Conservation (phyloP, 2,113 vertebrate species). For the Zeus faber region DNA sequence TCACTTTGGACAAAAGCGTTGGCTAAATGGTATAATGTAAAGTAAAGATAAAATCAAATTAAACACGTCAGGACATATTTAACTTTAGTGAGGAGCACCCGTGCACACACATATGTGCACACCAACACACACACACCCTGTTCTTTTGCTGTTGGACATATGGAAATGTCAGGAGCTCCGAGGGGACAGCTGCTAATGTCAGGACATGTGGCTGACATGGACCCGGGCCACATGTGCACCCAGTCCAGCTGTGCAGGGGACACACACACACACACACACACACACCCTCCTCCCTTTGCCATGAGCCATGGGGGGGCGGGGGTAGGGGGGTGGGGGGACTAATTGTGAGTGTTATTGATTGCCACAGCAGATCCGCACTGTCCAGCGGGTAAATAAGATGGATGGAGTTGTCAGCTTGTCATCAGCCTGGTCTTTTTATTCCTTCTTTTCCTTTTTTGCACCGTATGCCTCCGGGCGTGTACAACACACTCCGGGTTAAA, state of each 20-base stretch:
- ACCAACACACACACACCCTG: constrained; percentile 12
- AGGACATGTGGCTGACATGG: constrained; percentile 63
- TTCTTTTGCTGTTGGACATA: constrained; percentile 46
- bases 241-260: constrained; percentile 61
- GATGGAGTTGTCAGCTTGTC: constrained; percentile 76
- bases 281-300: neutral
- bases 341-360: constrained; percentile 79
- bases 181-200: constrained; percentile 61
- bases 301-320: too few relatives aligned
- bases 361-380: constrained; percentile 55
- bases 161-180: constrained; percentile 63
- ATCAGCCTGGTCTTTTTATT: constrained; percentile 62
- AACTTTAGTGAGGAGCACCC: too few relatives aligned
- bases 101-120: constrained; percentile 16
- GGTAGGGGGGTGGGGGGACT: constrained; percentile 59
- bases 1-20: too few relatives aligned
- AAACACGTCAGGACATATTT: too few relatives aligned
- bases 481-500: constrained; percentile 59
- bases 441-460: constrained; percentile 5
- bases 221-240: constrained; percentile 43
- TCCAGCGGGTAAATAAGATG: constrained; percentile 74
- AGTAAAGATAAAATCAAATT: too few relatives aligned
- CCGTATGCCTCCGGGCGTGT: constrained; percentile 56
- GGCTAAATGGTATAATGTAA: too few relatives aligned
- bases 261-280: constrained; percentile 20